Evolutionary conservation across 2,113 vertebrate species (phyloP).

Genomic region (Grallaria varia): DNA sequence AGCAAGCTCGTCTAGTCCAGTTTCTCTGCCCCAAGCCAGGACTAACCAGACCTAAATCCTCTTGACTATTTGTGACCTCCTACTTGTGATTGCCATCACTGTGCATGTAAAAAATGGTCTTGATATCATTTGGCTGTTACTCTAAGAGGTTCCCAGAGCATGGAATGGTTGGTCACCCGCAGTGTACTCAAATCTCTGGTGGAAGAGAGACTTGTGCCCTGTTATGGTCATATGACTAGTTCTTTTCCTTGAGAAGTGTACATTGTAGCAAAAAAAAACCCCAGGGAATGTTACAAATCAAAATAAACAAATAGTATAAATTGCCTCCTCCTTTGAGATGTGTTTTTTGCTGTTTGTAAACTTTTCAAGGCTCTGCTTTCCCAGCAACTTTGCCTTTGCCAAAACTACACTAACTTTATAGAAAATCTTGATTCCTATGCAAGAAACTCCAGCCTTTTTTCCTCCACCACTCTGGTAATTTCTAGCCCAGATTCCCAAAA

Average conservation of each 20-base stretch:
- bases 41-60: background rate
- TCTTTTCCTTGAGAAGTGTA: background rate
- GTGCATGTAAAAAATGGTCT: background rate
- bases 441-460: background rate
- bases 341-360: background rate
- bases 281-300: background rate
- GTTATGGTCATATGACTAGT: background rate
- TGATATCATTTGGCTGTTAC: background rate
- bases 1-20: background rate
- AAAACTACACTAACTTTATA: background rate
- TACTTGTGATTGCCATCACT: background rate
- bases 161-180: fast-evolving
- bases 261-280: background rate
- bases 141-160: background rate
- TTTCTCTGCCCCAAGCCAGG: background rate
- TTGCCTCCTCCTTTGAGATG: background rate
- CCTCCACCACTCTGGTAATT: background rate
- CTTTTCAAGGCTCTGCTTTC: background rate
- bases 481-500: background rate
- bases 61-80: background rate
- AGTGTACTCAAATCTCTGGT: background rate
- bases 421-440: background rate
- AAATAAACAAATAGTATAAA: background rate
- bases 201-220: background rate
- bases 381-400: background rate